A percentile compares a stretch with the other conserved stretches of the same genome.
phyloP scores from a whole-genome alignment of 1,140 invertebrate genomes.

The Plodia interpunctella region DNA sequence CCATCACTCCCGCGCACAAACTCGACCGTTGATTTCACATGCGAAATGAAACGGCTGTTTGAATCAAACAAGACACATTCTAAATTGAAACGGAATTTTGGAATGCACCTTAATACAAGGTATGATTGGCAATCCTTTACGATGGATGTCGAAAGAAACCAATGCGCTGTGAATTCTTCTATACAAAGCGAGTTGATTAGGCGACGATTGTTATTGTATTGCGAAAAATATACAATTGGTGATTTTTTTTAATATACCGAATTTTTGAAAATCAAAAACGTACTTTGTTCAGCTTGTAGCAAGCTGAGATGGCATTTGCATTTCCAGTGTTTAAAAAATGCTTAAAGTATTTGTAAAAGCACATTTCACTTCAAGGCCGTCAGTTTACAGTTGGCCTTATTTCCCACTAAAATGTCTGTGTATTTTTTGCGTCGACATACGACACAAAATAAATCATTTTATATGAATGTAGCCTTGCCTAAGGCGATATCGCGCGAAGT shows the following conservation, averaged over 20 bases:
- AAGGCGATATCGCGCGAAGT: background rate
- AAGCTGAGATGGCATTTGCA: too few species aligned
- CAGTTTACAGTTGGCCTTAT: too few species aligned
- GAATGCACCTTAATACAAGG: background rate
- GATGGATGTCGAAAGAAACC: background rate
- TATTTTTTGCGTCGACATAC: too few species aligned
- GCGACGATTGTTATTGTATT: background rate
- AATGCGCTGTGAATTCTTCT: background rate
- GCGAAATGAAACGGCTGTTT: background rate
- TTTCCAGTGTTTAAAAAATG: too few species aligned
- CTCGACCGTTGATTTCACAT: background rate
- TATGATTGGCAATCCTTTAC: background rate
- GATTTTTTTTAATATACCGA: background rate
- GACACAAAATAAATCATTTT: too few species aligned
- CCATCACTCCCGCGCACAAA: slow-evolving; percentile 24
- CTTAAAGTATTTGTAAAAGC: too few species aligned
- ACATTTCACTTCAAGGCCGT: too few species aligned
- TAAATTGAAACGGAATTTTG: too few species aligned
- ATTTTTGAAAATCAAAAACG: background rate
- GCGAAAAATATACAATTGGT: background rate
- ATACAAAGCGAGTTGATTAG: background rate
- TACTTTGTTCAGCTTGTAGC: background rate
- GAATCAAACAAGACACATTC: too few species aligned
- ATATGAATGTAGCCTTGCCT: background rate
- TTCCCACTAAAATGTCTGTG: too few species aligned